Conservation (phyloP, 2,797 vertebrate species). For the Oryzias sinensis region DNA sequence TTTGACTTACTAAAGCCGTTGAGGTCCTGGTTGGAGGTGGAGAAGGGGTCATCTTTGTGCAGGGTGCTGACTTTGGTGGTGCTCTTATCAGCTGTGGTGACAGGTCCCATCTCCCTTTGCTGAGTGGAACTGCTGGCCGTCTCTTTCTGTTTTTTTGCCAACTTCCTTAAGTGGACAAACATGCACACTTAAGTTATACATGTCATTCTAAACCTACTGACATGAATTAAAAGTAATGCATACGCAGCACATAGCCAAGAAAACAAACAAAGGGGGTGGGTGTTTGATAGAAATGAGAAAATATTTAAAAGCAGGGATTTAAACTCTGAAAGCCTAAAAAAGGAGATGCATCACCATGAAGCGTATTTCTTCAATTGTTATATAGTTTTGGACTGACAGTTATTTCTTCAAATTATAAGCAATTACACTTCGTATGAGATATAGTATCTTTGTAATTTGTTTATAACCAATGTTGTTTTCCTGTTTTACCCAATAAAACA, state of each 20-base stretch:
- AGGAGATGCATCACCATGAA: no score
- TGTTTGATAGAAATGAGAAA: no score
- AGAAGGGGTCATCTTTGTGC: slow-evolving; percentile 93
- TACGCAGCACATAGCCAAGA: background rate
- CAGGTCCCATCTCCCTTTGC: slow-evolving; percentile 95
- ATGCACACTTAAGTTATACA: slow-evolving; percentile 2
- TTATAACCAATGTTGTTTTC: no score
- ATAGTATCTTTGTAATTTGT: no score
- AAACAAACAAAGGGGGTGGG: background rate
- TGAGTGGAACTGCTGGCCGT: slow-evolving; percentile 88
- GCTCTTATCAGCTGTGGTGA: slow-evolving; percentile 89
- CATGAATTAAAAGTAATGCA: background rate
- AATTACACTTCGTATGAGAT: no score
- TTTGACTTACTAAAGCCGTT: slow-evolving; percentile 91
- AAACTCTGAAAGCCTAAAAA: no score
- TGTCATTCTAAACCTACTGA: background rate
- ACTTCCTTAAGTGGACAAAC: slow-evolving; percentile 79
- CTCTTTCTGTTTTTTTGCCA: slow-evolving; percentile 99
- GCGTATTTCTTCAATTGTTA: no score
- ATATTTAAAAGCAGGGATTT: no score
- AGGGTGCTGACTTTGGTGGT: slow-evolving; percentile 88
- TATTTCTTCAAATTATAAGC: no score
- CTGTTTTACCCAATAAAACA: no score
- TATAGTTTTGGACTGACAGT: no score
- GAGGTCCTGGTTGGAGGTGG: slow-evolving; percentile 93